Base-by-base conservation (phyloP, 2,888 invertebrate species). In the Apotomis turbidana region DNA sequence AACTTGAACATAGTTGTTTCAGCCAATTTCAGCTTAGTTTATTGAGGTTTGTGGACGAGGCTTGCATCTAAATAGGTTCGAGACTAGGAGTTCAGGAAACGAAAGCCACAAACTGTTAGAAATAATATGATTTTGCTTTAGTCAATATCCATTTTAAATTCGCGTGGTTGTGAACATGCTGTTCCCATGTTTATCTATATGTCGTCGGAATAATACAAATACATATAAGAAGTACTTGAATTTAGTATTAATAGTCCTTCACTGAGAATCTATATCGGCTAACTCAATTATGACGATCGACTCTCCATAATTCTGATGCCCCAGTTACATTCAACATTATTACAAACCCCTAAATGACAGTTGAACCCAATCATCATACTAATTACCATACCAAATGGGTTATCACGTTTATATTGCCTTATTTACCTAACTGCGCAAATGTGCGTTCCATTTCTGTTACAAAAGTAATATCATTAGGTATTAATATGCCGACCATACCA, bases 381-480 rank as follows among this genome's bases (percentile, higher is more conserved):
- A 51, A 60, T 70, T 70, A 63, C 27, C 71, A 66, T 60, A 66
- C 60, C 36, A 51, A 71, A 55, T 68, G 38, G 64, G 13, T 15
- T 57, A 52, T 69, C 57, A n/a, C 60, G 46, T 58, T 72, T 44
- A 44, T 49, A 57, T 58, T 66, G 27, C 15, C 10, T 27, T 27
- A 57, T 70, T 60, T 68, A 62, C 27, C 10, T 3, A 49, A 52
- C 55, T 54, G 12, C 55, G 38, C 44, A 61, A 64, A 51, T 10
- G 52, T 15, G 41, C 46, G 52, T 41, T 58, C 52, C 59, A 70
- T 69, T 74, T 15, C 44, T 4, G 54, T 57, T 74, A 76, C 78
- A 78, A 77, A 76, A 74, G 78, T 79, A 79, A 80, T 83, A 79
- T 74, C 77, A 83, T 80, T 81, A 79, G 76, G 71, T 70, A 78